Evolutionary conservation across 1,140 invertebrate species (phyloP).

Genomic region (Anagrus nilaparvatae): DNA sequence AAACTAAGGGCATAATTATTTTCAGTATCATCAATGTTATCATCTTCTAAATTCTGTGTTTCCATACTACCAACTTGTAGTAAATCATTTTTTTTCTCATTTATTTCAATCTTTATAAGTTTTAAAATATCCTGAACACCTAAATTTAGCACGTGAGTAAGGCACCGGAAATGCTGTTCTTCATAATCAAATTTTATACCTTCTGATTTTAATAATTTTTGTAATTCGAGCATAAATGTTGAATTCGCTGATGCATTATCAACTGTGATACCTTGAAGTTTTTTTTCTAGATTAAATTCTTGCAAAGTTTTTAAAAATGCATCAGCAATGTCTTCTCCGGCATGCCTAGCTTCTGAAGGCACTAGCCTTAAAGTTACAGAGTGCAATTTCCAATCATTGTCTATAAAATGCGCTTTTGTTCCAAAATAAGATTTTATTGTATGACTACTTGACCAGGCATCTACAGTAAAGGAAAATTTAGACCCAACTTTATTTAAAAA

Average conservation of each 20-base stretch:
- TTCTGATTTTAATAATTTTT: neutral
- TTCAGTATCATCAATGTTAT: too few relatives aligned
- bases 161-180: too few relatives aligned
- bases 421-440: neutral
- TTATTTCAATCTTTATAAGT: constrained; percentile 5
- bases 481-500: constrained; percentile 19
- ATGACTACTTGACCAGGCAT: constrained; percentile 25
- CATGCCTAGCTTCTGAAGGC: constrained; percentile 25
- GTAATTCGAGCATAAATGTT: constrained; percentile 5
- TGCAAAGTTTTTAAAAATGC: constrained; percentile 22
- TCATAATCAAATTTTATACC: constrained; percentile 8
- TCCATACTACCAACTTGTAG: neutral
- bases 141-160: constrained; percentile 14
- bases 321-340: constrained; percentile 28
- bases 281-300: constrained; percentile 7
- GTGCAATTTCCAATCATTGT: constrained; percentile 26
- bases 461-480: constrained; percentile 30
- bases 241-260: constrained; percentile 9
- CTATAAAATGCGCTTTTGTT: constrained; percentile 17
- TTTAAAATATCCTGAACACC: constrained; percentile 14
- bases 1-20: too few relatives aligned
- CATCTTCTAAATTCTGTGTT: neutral
- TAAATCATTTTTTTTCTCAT: constrained; percentile 4
- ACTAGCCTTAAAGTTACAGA: constrained; percentile 29
- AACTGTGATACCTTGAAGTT: constrained; percentile 13